Percentiles rank a stretch among this genome's conserved stretches.
These are phyloP conservation scores for Gymnobelideus leadbeateri DNA, from an alignment of 2,113 vertebrate genomes.

Conservation along the genomic window DNA sequence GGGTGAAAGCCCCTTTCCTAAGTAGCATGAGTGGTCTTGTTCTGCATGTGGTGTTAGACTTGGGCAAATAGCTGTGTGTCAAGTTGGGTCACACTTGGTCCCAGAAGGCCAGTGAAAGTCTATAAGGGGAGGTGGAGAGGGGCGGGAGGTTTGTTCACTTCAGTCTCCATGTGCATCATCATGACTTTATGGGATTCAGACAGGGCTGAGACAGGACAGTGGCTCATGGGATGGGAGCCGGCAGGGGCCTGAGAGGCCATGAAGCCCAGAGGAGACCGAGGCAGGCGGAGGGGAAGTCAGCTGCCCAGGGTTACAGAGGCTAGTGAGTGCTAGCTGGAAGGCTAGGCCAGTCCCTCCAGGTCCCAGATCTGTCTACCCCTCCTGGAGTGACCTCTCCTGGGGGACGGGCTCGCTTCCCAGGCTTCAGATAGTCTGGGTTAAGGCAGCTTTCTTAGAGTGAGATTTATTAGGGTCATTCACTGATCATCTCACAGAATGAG, in stretches of 20 bases:
- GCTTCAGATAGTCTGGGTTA: conserved; percentile 15
- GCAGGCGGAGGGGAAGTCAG: no score
- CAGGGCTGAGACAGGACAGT: no score
- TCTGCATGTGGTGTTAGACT: neutral
- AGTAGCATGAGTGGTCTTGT: neutral
- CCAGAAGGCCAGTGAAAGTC: neutral
- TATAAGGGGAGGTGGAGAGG: neutral
- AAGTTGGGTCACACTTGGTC: neutral
- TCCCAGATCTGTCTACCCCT: no score
- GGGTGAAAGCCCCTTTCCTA: neutral
- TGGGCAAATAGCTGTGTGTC: no score
- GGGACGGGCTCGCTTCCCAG: no score
- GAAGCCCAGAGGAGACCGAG: no score
- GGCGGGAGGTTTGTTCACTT: neutral
- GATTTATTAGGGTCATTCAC: conserved; percentile 25
- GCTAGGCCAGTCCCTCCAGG: no score
- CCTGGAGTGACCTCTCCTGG: no score
- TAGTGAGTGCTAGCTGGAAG: no score
- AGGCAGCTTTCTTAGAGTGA: conserved; percentile 10
- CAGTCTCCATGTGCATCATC: neutral
- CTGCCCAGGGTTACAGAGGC: no score
- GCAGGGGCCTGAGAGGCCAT: no score
- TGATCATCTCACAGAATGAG: conserved; percentile 8
- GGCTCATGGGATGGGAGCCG: no score
- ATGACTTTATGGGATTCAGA: neutral